Evolutionary conservation across 2,797 vertebrate genomes (phyloP).

Genomic region (Eospalax fontanierii): DNA sequence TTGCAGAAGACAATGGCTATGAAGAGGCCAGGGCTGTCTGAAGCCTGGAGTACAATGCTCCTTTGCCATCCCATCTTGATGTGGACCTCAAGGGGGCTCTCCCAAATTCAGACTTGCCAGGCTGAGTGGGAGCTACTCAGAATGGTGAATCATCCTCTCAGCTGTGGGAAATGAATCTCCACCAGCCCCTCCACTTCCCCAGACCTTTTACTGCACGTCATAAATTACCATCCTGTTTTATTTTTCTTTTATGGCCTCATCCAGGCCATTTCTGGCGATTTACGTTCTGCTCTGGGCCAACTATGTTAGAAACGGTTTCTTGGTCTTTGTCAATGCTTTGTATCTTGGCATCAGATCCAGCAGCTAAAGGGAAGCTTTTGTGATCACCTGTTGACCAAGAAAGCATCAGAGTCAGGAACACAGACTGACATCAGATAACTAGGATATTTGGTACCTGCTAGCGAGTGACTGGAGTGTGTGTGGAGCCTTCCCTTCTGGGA

Average conservation of each 20-base stretch:
- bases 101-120: not conserved
- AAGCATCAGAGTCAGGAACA: not conserved
- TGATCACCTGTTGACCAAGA: not conserved
- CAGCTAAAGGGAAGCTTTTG: not conserved
- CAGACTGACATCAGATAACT: not conserved
- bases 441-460: not conserved
- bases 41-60: not conserved
- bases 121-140: conserved; percentile 59
- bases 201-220: conserved; percentile 84
- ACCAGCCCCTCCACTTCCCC: conserved; percentile 77
- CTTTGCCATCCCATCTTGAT: not conserved
- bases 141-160: conserved; percentile 72
- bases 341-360: not conserved
- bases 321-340: conserved; percentile 67
- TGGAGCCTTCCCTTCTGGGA: not conserved
- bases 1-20: accelerated
- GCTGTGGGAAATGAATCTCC: conserved; percentile 80
- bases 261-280: conserved; percentile 84
- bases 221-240: conserved; percentile 88
- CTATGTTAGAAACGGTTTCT: conserved; percentile 78
- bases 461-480: accelerated
- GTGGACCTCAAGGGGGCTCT: not conserved
- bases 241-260: conserved; percentile 88
- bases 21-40: not conserved
- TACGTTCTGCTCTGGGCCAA: conserved; percentile 79